Evolutionary conservation across 2,113 vertebrate species (phyloP).

Genomic region (Bombycilla garrulus): DNA sequence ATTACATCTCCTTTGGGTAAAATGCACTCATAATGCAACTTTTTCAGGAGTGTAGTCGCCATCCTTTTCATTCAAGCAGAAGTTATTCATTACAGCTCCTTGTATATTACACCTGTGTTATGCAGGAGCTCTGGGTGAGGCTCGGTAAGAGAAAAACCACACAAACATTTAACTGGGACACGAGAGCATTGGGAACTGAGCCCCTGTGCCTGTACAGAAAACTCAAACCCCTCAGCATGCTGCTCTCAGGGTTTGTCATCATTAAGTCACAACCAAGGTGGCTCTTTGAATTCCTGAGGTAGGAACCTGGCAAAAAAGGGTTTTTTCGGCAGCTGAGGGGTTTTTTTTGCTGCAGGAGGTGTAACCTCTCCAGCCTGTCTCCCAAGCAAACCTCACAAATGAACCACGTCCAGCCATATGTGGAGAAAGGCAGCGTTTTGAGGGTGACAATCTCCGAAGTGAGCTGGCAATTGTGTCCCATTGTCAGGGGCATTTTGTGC

Average conservation of each 20-base stretch:
- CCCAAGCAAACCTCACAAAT: not conserved
- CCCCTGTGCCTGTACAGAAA: not conserved
- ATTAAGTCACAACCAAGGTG: not conserved
- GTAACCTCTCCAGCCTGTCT: not conserved
- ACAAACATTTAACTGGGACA: not conserved
- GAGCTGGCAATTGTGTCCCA: not conserved
- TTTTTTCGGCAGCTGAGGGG: not conserved
- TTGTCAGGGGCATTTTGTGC: not conserved
- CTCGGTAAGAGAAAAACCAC: not conserved
- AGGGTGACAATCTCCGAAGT: not conserved
- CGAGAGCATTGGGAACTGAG: not conserved
- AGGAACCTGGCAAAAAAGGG: not conserved
- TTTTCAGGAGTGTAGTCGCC: not conserved
- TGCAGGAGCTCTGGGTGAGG: not conserved
- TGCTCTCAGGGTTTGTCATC: not conserved
- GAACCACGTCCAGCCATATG: not conserved
- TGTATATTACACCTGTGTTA: not conserved
- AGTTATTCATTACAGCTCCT: not conserved
- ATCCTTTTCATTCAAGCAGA: not conserved
- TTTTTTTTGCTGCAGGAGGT: not conserved
- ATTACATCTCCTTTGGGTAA: not conserved
- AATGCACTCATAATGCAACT: not conserved
- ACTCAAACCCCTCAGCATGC: not conserved
- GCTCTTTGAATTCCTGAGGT: fast-evolving
- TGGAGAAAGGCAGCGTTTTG: not conserved